A percentile compares a stretch with the other conserved stretches of the same genome.
Conservation (phyloP, 2,113 vertebrate genomes). For the Beaufortia kweichowensis region DNA sequence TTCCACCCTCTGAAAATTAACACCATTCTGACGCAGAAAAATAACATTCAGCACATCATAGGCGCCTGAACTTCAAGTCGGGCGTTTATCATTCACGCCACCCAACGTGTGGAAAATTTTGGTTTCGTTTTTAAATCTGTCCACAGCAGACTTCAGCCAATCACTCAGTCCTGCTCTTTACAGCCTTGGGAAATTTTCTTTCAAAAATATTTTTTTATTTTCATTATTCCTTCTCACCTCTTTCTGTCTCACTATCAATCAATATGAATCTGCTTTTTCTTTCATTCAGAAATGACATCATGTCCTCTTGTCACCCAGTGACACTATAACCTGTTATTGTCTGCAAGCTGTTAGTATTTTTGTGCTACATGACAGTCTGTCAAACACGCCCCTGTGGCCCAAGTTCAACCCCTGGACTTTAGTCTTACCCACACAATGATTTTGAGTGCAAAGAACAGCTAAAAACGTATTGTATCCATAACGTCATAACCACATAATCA, state of each 20-base stretch:
- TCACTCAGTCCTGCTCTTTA: neutral
- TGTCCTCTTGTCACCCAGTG: neutral
- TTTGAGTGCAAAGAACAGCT: no score
- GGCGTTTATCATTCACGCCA: neutral
- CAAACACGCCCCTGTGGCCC: no score
- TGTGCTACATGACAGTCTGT: no score
- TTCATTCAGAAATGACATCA: neutral
- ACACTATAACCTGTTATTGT: no score
- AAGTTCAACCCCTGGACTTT: no score
- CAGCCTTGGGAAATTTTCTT: no score
- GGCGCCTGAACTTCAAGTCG: neutral
- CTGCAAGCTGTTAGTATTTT: no score
- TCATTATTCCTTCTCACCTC: no score
- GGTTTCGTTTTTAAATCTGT: neutral
- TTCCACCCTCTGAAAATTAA: neutral
- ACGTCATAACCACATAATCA: no score
- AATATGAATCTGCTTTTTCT: neutral
- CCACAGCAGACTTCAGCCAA: neutral
- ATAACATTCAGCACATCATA: neutral
- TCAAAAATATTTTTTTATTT: neutral
- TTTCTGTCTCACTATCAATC: no score
- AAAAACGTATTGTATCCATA: no score
- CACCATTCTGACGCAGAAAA: slow-evolving; percentile 11
- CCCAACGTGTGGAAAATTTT: neutral
- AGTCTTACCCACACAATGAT: no score